Evolutionary conservation across 1,140 invertebrate species (phyloP).

Genomic region (Geopemphigus sp.): DNA sequence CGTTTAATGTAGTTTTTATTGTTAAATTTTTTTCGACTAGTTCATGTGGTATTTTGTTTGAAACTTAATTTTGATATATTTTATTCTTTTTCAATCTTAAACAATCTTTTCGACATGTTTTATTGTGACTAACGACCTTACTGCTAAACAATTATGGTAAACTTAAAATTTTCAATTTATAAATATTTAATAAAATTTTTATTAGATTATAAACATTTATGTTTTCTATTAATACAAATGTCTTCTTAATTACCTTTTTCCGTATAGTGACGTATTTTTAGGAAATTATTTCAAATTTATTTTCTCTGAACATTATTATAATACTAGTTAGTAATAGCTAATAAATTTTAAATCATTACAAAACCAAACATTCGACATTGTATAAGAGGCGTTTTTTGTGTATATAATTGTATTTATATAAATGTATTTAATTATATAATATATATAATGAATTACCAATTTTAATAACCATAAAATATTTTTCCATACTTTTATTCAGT

Average conservation of each 20-base stretch:
- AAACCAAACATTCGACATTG: too few relatives aligned
- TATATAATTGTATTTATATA: too few relatives aligned
- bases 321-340: background rate
- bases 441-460: too few relatives aligned
- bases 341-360: too few relatives aligned
- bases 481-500: background rate
- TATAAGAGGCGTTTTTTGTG: background rate
- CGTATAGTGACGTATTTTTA: too few relatives aligned
- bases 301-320: too few relatives aligned
- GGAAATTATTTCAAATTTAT: too few relatives aligned
- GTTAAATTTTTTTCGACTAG: background rate
- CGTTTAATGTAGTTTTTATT: slow-evolving; percentile 28
- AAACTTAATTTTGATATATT: background rate
- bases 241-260: too few relatives aligned
- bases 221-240: too few relatives aligned
- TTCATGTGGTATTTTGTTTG: background rate
- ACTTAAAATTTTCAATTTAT: background rate
- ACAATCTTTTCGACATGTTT: background rate
- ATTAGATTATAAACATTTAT: too few relatives aligned
- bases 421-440: too few relatives aligned
- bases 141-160: slow-evolving; percentile 7
- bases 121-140: background rate
- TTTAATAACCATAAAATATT: background rate
- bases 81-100: background rate
- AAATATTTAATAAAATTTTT: too few relatives aligned